Percentiles rank a stretch among this genome's conserved stretches.
Evolutionary conservation across 2,113 vertebrate species (phyloP).

Genomic region (Melanostigma gelatinosum): DNA sequence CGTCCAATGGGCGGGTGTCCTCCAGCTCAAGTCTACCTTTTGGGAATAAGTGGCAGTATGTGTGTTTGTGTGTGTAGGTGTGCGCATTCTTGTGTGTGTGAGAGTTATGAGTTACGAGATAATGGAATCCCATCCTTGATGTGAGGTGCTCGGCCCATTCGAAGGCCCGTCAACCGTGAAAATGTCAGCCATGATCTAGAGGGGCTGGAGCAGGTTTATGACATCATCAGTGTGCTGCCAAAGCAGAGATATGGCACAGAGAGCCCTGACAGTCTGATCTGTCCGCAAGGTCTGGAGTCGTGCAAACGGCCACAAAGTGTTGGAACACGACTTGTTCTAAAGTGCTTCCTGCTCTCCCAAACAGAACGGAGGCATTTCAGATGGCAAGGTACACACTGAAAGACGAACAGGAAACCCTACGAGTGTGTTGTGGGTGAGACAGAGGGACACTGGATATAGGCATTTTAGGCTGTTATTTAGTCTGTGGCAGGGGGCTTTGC

Average conservation of each 20-base stretch:
- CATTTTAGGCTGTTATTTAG: constrained; percentile 69
- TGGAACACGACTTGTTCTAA: constrained; percentile 6
- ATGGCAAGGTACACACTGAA: constrained; percentile 55
- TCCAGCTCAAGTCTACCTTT: constrained; percentile 51
- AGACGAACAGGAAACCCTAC: constrained; percentile 69
- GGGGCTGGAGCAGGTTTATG: constrained; percentile 76
- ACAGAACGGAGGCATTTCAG: constrained; percentile 47
- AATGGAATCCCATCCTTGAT: constrained; percentile 68
- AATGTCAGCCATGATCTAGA: constrained; percentile 79
- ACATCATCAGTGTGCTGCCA: constrained; percentile 83
- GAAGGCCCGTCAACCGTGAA: constrained; percentile 76
- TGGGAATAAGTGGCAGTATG: constrained; percentile 3
- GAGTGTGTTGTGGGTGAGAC: constrained; percentile 64
- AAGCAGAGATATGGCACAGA: constrained; percentile 62
- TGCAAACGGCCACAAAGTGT: constrained; percentile 65
- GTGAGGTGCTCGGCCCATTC: constrained; percentile 65
- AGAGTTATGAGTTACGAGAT: constrained; percentile 71
- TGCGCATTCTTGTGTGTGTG: constrained; percentile 5
- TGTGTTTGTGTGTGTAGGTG: constrained; percentile 3
- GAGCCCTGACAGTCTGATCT: constrained; percentile 47
- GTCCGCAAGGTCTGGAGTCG: constrained; percentile 61
- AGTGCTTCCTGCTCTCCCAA: constrained; percentile 52
- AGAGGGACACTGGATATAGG: constrained; percentile 63
- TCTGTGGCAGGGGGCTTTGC: constrained; percentile 64
- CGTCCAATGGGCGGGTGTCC: constrained; percentile 22